Base-by-base conservation (phyloP, 2,113 vertebrate genomes). In the Haemorhous mexicanus region DNA sequence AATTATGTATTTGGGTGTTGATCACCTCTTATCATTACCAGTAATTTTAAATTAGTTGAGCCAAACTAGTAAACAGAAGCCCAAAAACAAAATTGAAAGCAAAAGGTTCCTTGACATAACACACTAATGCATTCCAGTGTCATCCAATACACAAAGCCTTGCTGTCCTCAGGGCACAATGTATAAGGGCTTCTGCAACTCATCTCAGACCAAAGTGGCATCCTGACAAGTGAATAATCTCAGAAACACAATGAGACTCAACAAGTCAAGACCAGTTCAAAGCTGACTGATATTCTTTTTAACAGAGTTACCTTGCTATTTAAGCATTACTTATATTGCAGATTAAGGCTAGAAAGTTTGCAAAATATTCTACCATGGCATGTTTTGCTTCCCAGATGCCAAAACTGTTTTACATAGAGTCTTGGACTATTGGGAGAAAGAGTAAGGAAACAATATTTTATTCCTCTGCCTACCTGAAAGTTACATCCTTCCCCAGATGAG, bases 241-340 rank as follows among this genome's bases (percentile, higher is more conserved):
- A 41, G 68, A 53, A 56, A 87, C 47, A 97, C 81, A 97, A 89
- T 93, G 89, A 93, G 96, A 92, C 87, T 94, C 91, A 97, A 70
- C 96, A 97, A 97, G 95, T 93, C 87, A 96, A 96, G 90, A 97
- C 96, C 92, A 97, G 96, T 96, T 97, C 93, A 97, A 96, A 97
- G 96, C 87, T 24, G 17, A 39, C 33, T 55, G 44, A 41, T 72
- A 19, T 11, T 86, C 52, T 53, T 50, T 47, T 77, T 73, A 86
- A 52, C 58, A 76, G 20, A 77, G 41, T 79, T 96, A 81, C 50
- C 16, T 95, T 69, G 32, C 64, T 96, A 61, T 95, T 97, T 94
- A 96, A 88, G 63, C 58, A 79, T 87, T 90, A 96, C 68, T 96
- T 93, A 92, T 85, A 10, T 46, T 28, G 39, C 0, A 2, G 84